phyloP scores from a whole-genome alignment of 2,888 invertebrate species.

The Polietes domitor region DNA sequence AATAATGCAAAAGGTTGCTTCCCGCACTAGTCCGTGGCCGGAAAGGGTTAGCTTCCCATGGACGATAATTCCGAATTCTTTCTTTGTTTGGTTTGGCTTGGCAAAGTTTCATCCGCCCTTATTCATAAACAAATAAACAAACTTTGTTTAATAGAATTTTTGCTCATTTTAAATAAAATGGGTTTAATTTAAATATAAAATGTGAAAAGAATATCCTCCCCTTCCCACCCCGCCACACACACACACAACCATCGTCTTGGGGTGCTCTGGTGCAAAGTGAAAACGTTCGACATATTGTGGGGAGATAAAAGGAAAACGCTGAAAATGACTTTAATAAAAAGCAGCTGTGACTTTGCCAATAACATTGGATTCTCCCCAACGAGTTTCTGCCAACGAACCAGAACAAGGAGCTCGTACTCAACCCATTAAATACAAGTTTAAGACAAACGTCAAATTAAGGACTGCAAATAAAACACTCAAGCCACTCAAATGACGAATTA shows the following conservation, averaged over 20 bases:
- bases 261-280: neutral
- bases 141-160: neutral
- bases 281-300: slow-evolving; percentile 35
- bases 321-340: slow-evolving; percentile 46
- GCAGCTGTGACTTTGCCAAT: slow-evolving; percentile 50
- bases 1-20: neutral
- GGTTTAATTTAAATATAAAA: slow-evolving; percentile 13
- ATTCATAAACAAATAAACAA: neutral
- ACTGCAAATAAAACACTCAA: neutral
- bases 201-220: neutral
- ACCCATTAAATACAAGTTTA: slow-evolving; percentile 39
- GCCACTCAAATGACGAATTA: neutral
- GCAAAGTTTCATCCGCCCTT: neutral
- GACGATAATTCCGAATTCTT: neutral
- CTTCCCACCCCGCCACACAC: neutral
- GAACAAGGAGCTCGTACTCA: slow-evolving; percentile 28
- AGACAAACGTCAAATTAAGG: neutral
- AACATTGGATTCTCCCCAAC: neutral
- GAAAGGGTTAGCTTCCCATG: neutral
- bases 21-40: neutral
- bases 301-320: slow-evolving; percentile 33
- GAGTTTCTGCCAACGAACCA: neutral
- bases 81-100: neutral
- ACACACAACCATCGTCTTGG: neutral
- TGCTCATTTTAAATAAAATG: neutral